Evolutionary conservation across 2,113 vertebrate species (phyloP).

Genomic region (Athene cunicularia): DNA sequence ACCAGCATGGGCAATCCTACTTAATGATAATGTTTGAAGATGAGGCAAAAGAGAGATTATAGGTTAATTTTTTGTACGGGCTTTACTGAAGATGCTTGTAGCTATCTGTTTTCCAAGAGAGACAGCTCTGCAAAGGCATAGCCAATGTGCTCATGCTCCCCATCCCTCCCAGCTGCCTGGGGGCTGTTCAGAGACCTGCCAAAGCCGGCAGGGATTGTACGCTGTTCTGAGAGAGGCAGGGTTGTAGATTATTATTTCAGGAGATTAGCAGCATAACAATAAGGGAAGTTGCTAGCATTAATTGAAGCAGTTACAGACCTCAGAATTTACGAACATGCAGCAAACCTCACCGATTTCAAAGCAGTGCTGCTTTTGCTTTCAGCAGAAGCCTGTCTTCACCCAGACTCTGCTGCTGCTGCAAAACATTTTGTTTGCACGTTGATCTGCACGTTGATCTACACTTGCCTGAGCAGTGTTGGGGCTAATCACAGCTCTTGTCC

Average conservation of each 20-base stretch:
- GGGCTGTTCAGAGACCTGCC: not conserved
- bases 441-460: not conserved
- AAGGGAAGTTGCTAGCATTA: not conserved
- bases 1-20: not conserved
- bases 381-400: not conserved
- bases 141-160: rapidly evolving
- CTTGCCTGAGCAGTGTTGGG: rapidly evolving
- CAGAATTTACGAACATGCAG: not conserved
- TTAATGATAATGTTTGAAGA: not conserved
- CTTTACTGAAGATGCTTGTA: not conserved
- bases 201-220: not conserved
- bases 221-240: not conserved
- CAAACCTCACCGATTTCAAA: not conserved
- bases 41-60: not conserved
- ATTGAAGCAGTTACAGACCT: not conserved
- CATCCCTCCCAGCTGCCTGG: not conserved
- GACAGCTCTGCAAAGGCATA: not conserved
- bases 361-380: not conserved
- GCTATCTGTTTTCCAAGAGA: not conserved
- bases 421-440: rapidly evolving
- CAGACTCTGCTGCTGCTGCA: not conserved
- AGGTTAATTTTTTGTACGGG: not conserved
- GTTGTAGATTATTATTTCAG: not conserved
- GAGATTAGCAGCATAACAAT: not conserved
- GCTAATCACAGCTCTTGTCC: not conserved